Evolutionary conservation across 2,888 invertebrate genomes (phyloP), one percentile per base, ranked within the genome.

Genomic region (Oscheius myriophilus): DNA sequence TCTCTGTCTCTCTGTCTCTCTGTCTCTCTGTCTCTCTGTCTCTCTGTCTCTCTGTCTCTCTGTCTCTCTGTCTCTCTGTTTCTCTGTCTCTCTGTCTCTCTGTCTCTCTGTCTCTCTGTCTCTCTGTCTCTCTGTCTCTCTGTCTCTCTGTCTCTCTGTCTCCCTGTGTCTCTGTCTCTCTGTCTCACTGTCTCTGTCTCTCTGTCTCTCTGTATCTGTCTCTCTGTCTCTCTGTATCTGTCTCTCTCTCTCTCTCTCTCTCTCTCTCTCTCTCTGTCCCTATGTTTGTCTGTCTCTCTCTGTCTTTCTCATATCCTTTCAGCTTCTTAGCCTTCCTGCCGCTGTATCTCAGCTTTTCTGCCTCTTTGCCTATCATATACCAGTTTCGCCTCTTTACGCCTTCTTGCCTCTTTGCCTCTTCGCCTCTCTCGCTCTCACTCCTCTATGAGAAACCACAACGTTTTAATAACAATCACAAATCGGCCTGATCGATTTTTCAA

Each of bases 251-350:
- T 33, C 26, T 42, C 42, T 39, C 18, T 57, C 39, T 21, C 18
- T 42, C 42, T 42, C 39, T 57, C 42, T 57, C 33, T 42, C 39
- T 57, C 42, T 57, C 18, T 33, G 2, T 33, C 11, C 11, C 39
- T 16, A 12, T 33, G 14, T 23, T 26, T 42, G 39, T 18, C 26
- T 26, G 7, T 53, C 26, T 16, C 25, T 18, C 26, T 11, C 12
- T 18, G 12, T 33, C 33, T 55, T 26, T 55, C 39, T 55, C 55
- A n/a, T n/a, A n/a, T n/a, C n/a, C n/a, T n/a, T n/a, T n/a, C n/a
- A n/a, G n/a, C n/a, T n/a, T n/a, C n/a, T n/a, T n/a, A n/a, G n/a
- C n/a, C 26, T n/a, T 53, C 16, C 51, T 51, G 53, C 43, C 43
- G n/a, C n/a, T 23, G 6, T 43, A 43, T 45, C 21, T 23, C 2